phyloP scores from a whole-genome alignment of 2,797 vertebrate genomes.

The Antrozous pallidus region DNA sequence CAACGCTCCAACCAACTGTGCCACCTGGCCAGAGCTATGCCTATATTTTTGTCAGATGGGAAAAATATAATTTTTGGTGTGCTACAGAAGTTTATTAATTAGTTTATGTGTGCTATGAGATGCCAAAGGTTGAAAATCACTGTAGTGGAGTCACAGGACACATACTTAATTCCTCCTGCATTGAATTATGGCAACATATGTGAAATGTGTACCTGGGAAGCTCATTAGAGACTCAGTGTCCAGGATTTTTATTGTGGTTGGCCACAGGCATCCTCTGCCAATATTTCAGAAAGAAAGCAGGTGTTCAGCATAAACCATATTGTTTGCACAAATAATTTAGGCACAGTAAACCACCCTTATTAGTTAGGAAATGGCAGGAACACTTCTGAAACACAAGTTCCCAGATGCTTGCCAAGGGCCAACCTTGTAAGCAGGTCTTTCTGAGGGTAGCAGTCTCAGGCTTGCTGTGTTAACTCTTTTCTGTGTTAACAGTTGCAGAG shows the following conservation, averaged over 20 bases:
- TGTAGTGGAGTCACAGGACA: not conserved
- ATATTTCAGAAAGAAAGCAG: constrained; percentile 24
- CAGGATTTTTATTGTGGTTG: not conserved
- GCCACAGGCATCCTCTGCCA: not conserved
- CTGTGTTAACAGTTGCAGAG: not conserved
- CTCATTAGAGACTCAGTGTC: not conserved
- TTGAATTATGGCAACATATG: not conserved
- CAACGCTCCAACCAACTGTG: not conserved
- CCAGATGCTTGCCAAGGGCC: not conserved
- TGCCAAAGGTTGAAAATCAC: not conserved
- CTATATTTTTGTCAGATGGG: not conserved
- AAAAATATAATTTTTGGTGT: not conserved
- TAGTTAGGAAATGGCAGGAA: not conserved
- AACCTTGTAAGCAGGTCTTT: not conserved
- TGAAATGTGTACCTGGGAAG: not conserved
- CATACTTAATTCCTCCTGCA: not conserved
- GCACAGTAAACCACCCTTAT: not conserved
- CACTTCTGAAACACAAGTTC: not conserved
- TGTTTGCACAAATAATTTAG: not conserved
- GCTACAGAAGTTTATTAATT: not conserved
- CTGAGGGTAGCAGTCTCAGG: not conserved
- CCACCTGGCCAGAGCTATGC: not conserved
- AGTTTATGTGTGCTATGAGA: not conserved
- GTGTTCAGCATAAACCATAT: not conserved
- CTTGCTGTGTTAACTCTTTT: not conserved